These are phyloP conservation scores for Enteromius argenteus DNA, from an alignment of 2,797 vertebrate genomes.

Conservation along the genomic window DNA sequence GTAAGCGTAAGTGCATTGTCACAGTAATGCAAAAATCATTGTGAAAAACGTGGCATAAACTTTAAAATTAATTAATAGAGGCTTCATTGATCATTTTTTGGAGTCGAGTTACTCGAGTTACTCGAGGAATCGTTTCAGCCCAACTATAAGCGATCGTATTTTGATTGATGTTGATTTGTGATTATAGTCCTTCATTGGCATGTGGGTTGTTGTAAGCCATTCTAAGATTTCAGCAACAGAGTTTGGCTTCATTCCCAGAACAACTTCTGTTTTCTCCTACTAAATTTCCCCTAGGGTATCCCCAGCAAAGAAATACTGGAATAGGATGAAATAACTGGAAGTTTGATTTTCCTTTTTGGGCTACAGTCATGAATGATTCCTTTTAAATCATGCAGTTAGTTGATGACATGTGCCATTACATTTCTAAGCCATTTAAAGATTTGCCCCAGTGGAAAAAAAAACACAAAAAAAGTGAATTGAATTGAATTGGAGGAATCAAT, in stretches of 20 bases:
- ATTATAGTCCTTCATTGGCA: conserved; percentile 59
- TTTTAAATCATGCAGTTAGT: background rate
- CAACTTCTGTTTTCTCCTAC: conserved; percentile 60
- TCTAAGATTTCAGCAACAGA: conserved; percentile 67
- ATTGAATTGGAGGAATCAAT: background rate
- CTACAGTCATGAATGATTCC: background rate
- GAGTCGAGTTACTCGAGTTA: too few species aligned
- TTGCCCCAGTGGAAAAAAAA: background rate
- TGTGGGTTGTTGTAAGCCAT: conserved; percentile 65
- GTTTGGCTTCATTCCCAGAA: conserved; percentile 74
- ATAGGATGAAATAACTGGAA: conserved; percentile 57
- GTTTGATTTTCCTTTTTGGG: background rate
- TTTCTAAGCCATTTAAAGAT: background rate
- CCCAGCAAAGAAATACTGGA: conserved; percentile 64
- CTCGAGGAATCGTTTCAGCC: too few species aligned
- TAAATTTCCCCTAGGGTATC: conserved; percentile 43
- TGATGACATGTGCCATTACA: background rate
- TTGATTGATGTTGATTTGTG: conserved; percentile 12
- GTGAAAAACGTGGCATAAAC: too few species aligned
- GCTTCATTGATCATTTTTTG: too few species aligned
- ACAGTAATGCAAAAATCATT: too few species aligned
- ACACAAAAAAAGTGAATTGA: too few species aligned
- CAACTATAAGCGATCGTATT: background rate
- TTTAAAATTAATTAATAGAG: too few species aligned
- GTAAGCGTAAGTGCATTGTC: too few species aligned